Evolutionary conservation across 2,113 vertebrate genomes (phyloP), one percentile per base, ranked within the genome.

Genomic region (Aegithalos caudatus): DNA sequence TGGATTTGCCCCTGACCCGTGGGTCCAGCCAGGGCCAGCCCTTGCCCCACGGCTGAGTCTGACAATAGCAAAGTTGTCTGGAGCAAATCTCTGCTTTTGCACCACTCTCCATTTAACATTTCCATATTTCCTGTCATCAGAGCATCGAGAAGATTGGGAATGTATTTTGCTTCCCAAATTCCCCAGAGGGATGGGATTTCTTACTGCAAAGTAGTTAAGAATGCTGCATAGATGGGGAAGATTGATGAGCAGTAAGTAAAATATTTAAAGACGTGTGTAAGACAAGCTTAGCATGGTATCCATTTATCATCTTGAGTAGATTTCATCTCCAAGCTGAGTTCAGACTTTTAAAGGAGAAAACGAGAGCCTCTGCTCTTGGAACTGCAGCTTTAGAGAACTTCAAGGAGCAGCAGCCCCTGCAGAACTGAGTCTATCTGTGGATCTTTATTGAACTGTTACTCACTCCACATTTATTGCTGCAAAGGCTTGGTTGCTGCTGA

Each of bases 211-310:
- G 74, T 53, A 72, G 81, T 71, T 81, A 90, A 92, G 80, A 95
- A 51, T 58, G 45, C 76, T 82, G 72, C 31, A 14, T 71, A 40
- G 40, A 70, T 80, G 84, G 90, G 45, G 28, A 97, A 95, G 94
- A 90, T 64, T 28, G 81, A 88, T 70, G 76, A 92, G 81, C 91
- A 79, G 86, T 82, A 93, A 94, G 86, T 92, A 95, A 88, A 95
- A 94, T 82, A 96, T 94, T 97, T 97, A 86, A 96, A 95, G 92
- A 91, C 18, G 42, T 72, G 53, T 86, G 67, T 81, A 93, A 95
- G 82, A 90, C 86, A 84, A 93, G 87, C 50, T 94, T 95, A 85
- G 73, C 86, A 56, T 89, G 87, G 47, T 80, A 77, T 80, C 88
- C 77, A 62, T 93, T 96, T 90, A 94, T 95, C 83, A 88, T 78